Base-by-base conservation (phyloP, 2,797 vertebrate species). In the Sciurus carolinensis region DNA sequence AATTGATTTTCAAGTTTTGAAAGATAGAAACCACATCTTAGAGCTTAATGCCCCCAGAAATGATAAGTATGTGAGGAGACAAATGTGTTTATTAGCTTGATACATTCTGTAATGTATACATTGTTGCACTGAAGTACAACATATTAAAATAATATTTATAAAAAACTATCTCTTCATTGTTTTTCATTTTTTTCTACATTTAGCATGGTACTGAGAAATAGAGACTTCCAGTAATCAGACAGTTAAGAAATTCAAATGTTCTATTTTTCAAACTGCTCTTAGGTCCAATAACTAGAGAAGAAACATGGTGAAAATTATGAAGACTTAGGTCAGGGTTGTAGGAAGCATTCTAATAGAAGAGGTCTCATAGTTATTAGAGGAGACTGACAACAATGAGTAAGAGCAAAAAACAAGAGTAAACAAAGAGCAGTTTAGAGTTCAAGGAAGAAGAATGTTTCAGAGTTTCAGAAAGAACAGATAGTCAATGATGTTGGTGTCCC, bases 381-480 rank as follows among this genome's bases (percentile, higher is more conserved):
- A 81, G 36, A 91, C 42, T 69, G 87, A 90, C 79, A 93, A 73
- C 71, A 67, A 84, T n/a, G 67, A 66, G 12, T 36, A 71, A 66
- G 73, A 69, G 28, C 66, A 71, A 73, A 77, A 77, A 44, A 9
- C 39, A 17, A 71, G 24, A 71, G 44, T 64, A 14, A 26, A 66
- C 81, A 85, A 44, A 59, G 22, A 9, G 24, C 26, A 66, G 1
- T 67, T 91, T 94, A 64, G 77, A 73, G 84, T 80, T 39, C 59
- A 85, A 95, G 69, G 73, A 90, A 92, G 64, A 82, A 50, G 83
- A 92, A 2, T 33, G 22, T 59, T 82, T 94, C 80, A 82, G 81
- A 94, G 22, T 59, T 82, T 94, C 80, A 82, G 76, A 94, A 90
- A 87, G 59, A 90, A 94, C 76, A 85, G 80, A 72, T 52, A 22